Conservation (phyloP, 1,140 invertebrate species). For the Sitodiplosis mosellana region DNA sequence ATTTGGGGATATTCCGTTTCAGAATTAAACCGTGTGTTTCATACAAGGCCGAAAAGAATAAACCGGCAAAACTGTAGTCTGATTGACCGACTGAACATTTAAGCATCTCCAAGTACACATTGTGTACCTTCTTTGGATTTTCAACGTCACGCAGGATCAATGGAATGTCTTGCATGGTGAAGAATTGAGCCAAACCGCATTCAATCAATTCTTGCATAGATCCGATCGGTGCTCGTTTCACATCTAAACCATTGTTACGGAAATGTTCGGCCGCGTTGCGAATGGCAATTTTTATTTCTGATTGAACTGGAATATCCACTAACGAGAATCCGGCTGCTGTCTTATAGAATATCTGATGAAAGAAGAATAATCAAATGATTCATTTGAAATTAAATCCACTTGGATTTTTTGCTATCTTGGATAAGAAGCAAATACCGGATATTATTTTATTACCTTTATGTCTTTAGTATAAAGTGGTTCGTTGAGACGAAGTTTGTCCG, state of each 20-base stretch:
- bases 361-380: not conserved
- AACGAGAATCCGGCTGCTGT: constrained; percentile 34
- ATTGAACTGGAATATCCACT: constrained; percentile 27
- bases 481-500: constrained; percentile 20
- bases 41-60: constrained; percentile 23
- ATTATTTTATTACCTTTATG: constrained; percentile 27
- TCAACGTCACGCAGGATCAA: constrained; percentile 28
- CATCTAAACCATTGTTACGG: constrained; percentile 10
- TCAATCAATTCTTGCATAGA: constrained; percentile 30
- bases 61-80: constrained; percentile 21
- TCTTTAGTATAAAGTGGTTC: constrained; percentile 35
- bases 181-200: constrained; percentile 28
- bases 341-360: constrained; percentile 35
- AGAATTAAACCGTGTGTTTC: constrained; percentile 25
- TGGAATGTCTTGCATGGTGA: constrained; percentile 30
- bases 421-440: constrained; percentile 3
- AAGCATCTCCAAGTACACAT: constrained; percentile 22
- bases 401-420: no score
- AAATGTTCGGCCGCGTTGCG: constrained; percentile 27
- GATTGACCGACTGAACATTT: constrained; percentile 26
- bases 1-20: constrained; percentile 11
- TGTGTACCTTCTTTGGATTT: constrained; percentile 21
- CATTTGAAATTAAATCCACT: no score
- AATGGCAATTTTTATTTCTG: constrained; percentile 29
- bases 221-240: constrained; percentile 23